phyloP scores from a whole-genome alignment of 1,140 invertebrate genomes.

The Hycleus phaleratus region DNA sequence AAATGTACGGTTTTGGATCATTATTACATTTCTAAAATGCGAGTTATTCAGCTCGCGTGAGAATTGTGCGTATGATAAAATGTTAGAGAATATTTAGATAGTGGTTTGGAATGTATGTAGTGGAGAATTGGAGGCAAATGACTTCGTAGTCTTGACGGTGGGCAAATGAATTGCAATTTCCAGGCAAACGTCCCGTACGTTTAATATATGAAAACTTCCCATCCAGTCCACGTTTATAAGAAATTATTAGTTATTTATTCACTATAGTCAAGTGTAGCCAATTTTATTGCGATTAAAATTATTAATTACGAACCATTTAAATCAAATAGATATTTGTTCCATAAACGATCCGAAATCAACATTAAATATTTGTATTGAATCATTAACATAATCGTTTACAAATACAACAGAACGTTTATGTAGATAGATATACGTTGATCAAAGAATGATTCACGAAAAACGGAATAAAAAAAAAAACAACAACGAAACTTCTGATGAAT shows the following conservation, averaged over 20 bases:
- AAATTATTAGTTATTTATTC: conserved; percentile 4
- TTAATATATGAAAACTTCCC: conserved; percentile 18
- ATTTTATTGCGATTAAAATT: no score
- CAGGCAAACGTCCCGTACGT: conserved; percentile 17
- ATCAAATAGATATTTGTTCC: no score
- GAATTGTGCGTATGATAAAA: conserved; percentile 6
- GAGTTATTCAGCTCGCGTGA: conserved; percentile 4
- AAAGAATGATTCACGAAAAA: no score
- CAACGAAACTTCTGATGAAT: no score
- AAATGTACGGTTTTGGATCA: background rate
- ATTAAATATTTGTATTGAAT: no score
- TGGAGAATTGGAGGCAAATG: conserved; percentile 25
- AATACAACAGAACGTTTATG: no score
- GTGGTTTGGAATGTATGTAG: conserved; percentile 18
- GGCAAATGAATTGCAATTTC: conserved; percentile 18
- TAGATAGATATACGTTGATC: no score
- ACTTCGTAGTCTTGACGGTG: conserved; percentile 18
- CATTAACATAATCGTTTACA: no score
- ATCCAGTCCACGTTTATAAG: conserved; percentile 14
- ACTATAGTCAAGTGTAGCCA: no score
- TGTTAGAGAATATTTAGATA: conserved; percentile 15
- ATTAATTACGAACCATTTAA: no score
- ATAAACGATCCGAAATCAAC: no score
- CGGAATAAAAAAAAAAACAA: no score
- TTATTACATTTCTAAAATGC: background rate